Conservation (phyloP, 2,113 vertebrate genomes). For the Triplophysa siluroides region DNA sequence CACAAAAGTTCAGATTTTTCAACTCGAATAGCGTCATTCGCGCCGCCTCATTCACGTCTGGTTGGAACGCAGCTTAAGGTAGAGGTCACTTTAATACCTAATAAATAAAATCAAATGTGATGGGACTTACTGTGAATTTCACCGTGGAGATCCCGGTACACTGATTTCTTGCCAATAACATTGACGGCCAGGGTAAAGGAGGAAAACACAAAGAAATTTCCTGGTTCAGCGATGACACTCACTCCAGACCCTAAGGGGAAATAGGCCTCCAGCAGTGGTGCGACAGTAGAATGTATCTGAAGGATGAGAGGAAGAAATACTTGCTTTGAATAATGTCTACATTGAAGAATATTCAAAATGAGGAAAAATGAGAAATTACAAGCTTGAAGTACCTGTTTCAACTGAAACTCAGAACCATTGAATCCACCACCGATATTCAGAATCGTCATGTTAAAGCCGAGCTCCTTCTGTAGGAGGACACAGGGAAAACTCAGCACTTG, state of each 20-base stretch:
- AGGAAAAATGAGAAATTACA: not conserved
- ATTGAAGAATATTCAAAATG: not conserved
- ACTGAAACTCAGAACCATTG: conserved; percentile 87
- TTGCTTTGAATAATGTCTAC: not conserved
- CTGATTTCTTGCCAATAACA: conserved; percentile 87
- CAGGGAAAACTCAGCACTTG: not conserved
- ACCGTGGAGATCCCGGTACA: conserved; percentile 77
- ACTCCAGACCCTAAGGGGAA: conserved; percentile 89
- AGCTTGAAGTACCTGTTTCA: conserved; percentile 82
- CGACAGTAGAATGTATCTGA: conserved; percentile 85
- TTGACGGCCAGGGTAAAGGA: conserved; percentile 93
- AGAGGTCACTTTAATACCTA: not conserved
- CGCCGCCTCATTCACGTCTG: no score
- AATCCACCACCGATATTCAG: conserved; percentile 96
- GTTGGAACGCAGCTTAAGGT: not conserved
- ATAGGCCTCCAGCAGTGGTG: conserved; percentile 86
- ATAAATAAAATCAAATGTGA: not conserved
- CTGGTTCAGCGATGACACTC: conserved; percentile 89
- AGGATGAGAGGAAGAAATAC: not conserved
- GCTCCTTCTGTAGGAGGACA: conserved; percentile 79
- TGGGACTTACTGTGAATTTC: conserved; percentile 76
- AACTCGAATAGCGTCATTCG: no score
- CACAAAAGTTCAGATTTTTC: no score
- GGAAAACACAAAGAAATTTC: conserved; percentile 90
- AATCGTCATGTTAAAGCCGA: conserved; percentile 93